phyloP scores from a whole-genome alignment of 2,797 vertebrate genomes.

The Alcedo quadribrachys region DNA sequence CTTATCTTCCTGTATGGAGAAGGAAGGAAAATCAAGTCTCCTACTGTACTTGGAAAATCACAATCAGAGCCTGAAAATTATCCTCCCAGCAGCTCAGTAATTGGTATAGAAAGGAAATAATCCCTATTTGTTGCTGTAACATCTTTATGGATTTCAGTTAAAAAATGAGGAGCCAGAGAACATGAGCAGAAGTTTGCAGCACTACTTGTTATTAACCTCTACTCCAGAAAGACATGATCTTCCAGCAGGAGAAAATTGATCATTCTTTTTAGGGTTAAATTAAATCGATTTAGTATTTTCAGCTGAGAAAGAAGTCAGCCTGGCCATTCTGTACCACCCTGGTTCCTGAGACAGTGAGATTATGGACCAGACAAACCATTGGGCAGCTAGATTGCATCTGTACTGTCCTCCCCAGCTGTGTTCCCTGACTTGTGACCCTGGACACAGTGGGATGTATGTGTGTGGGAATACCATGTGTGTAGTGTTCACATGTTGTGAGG shows the following conservation, averaged over 20 bases:
- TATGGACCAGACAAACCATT: background rate
- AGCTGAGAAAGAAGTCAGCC: background rate
- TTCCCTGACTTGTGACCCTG: background rate
- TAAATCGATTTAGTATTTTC: conserved; percentile 25
- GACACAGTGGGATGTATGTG: background rate
- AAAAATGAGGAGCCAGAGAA: background rate
- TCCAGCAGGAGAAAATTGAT: background rate
- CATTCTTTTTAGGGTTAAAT: conserved; percentile 43
- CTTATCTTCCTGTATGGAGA: background rate
- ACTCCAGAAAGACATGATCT: background rate
- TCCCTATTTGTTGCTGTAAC: conserved; percentile 19
- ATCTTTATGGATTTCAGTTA: conserved; percentile 50
- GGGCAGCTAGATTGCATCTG: background rate
- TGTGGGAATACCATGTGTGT: background rate
- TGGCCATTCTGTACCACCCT: background rate
- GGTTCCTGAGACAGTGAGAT: background rate
- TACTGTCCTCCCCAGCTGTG: background rate
- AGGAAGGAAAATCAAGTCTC: conserved; percentile 1
- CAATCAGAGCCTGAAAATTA: conserved; percentile 23
- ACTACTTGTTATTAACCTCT: background rate
- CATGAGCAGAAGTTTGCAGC: background rate
- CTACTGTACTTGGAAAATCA: conserved; percentile 6
- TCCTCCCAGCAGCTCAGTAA: conserved; percentile 17
- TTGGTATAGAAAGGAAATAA: conserved; percentile 9
- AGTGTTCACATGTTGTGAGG: background rate